phyloP scores from a whole-genome alignment of 2,888 invertebrate species.

The Eucriotettix oculatus region DNA sequence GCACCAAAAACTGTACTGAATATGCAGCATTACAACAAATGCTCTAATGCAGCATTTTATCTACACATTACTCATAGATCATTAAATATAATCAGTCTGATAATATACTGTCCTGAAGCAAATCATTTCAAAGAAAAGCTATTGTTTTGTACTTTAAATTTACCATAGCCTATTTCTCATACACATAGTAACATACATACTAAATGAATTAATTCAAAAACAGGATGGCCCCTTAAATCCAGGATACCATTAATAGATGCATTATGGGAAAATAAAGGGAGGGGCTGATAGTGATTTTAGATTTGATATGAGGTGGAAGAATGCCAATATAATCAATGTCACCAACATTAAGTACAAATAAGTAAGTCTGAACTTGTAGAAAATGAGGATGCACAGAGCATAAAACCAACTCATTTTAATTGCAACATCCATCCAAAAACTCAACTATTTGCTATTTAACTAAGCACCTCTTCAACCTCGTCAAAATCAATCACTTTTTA shows the following conservation, averaged over 20 bases:
- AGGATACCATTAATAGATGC: slow-evolving; percentile 7
- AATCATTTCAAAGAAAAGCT: neutral
- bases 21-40: no score
- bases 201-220: slow-evolving; percentile 5
- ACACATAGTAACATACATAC: neutral
- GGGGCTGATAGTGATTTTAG: neutral
- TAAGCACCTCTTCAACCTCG: neutral
- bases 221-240: slow-evolving; percentile 5
- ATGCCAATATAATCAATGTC: neutral
- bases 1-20: no score
- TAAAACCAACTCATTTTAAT: neutral
- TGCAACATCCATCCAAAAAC: no score
- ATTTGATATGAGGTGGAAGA: neutral
- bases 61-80: no score
- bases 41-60: no score
- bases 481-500: neutral
- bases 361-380: neutral
- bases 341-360: no score
- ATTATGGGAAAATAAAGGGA: neutral
- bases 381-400: neutral
- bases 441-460: neutral
- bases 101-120: no score
- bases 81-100: no score
- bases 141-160: neutral
- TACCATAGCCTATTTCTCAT: neutral